Conservation (phyloP, 2,888 invertebrate species). For the Dyspetes luteomarginatus region DNA sequence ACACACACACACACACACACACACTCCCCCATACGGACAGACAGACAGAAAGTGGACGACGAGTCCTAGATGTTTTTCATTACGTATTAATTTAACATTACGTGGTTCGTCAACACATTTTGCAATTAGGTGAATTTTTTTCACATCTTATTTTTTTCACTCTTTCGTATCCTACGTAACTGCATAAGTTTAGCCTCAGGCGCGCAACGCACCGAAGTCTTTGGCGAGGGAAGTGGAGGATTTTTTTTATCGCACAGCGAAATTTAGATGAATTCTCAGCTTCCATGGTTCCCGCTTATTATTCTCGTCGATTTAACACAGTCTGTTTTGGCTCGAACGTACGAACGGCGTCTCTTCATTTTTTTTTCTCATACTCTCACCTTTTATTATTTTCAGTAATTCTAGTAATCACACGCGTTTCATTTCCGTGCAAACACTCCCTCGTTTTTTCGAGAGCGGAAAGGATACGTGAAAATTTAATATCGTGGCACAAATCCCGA, state of each 20-base stretch:
- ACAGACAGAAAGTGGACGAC: constrained; percentile 35
- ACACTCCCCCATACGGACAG: constrained; percentile 13
- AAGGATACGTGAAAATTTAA: constrained; percentile 48
- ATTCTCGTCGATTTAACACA: constrained; percentile 64
- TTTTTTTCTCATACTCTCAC: constrained; percentile 20
- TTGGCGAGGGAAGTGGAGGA: constrained; percentile 11
- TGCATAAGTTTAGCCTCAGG: constrained; percentile 37
- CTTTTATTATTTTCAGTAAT: background rate
- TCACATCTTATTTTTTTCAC: constrained; percentile 28
- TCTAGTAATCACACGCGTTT: background rate
- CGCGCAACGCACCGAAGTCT: constrained; percentile 36
- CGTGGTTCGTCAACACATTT: constrained; percentile 50
- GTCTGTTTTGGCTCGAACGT: constrained; percentile 59
- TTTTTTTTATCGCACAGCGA: constrained; percentile 64
- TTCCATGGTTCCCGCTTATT: constrained; percentile 57
- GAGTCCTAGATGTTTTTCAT: constrained; percentile 50
- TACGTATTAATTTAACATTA: constrained; percentile 53
- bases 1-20: constrained; percentile 16
- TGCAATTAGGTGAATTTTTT: constrained; percentile 21
- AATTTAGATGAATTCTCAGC: constrained; percentile 56
- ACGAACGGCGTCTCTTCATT: constrained; percentile 56
- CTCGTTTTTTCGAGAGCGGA: constrained; percentile 14
- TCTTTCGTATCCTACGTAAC: constrained; percentile 31
- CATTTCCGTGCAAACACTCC: no score
- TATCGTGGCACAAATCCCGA: constrained; percentile 15